These are phyloP conservation scores for Dascyllus trimaculatus DNA, from an alignment of 2,113 vertebrate genomes.

Conservation along the genomic window DNA sequence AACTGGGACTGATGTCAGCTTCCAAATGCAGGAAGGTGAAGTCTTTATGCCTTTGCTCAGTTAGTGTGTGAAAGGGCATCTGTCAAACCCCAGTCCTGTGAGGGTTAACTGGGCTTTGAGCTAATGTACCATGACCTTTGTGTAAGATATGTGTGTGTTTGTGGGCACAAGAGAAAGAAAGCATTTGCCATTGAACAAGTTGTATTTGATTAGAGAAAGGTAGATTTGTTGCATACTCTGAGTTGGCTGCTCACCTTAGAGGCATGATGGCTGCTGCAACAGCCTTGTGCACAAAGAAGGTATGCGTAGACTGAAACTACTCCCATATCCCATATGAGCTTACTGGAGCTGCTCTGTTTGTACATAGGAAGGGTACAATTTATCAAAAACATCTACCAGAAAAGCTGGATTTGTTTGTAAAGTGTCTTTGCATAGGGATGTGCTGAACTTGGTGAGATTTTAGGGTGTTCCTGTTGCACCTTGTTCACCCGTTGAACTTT, in stretches of 20 bases:
- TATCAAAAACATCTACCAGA: background rate
- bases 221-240: slow-evolving; percentile 7
- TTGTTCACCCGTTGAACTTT: slow-evolving; percentile 31
- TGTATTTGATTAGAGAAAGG: background rate
- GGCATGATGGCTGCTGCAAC: background rate
- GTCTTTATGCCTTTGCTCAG: slow-evolving; percentile 9
- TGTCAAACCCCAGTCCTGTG: slow-evolving; percentile 19
- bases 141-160: slow-evolving; percentile 4
- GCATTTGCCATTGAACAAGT: background rate
- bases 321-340: background rate
- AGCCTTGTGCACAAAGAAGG: background rate
- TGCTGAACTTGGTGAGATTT: slow-evolving; percentile 10
- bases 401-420: slow-evolving; percentile 3
- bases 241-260: slow-evolving; percentile 21
- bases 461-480: slow-evolving; percentile 36
- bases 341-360: slow-evolving; percentile 6
- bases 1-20: background rate
- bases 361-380: background rate
- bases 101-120: slow-evolving; percentile 53
- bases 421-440: slow-evolving; percentile 13
- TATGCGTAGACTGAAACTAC: background rate
- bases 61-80: slow-evolving; percentile 21
- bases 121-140: slow-evolving; percentile 68
- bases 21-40: slow-evolving; percentile 9
- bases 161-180: background rate